Conservation (phyloP, 1,140 invertebrate species). For the Panonychus citri region DNA sequence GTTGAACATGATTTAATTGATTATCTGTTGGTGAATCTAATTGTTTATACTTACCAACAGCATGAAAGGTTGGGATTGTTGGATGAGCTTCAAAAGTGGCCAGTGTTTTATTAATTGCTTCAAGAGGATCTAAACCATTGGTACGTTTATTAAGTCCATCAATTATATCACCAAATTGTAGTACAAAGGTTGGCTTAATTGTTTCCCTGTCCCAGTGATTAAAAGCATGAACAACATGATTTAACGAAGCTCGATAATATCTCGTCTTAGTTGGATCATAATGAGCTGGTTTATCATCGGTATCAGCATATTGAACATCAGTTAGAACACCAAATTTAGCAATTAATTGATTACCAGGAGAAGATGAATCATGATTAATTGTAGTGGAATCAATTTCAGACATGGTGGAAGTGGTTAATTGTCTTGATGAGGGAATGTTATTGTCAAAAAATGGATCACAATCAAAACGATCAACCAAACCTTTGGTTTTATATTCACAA, state of each 20-base stretch:
- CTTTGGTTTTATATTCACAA: too few species aligned
- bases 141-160: conserved; percentile 19
- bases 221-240: conserved; percentile 19
- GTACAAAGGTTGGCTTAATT: conserved; percentile 14
- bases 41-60: conserved; percentile 10
- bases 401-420: too few species aligned
- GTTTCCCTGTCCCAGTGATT: conserved; percentile 17
- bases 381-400: too few species aligned
- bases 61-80: conserved; percentile 18
- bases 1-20: background rate
- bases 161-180: conserved; percentile 24
- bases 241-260: conserved; percentile 21
- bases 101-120: conserved; percentile 8
- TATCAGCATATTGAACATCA: conserved; percentile 24
- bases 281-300: conserved; percentile 17
- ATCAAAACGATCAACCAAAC: too few species aligned
- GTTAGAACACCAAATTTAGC: conserved; percentile 21
- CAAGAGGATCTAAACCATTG: conserved; percentile 6
- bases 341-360: background rate
- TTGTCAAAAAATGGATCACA: too few species aligned
- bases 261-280: conserved; percentile 18
- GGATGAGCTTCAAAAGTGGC: conserved; percentile 13
- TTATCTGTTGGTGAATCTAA: background rate
- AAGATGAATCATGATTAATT: too few species aligned
- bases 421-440: too few species aligned